Evolutionary conservation across 2,113 vertebrate species (phyloP).

Genomic region (Jacana jacana): DNA sequence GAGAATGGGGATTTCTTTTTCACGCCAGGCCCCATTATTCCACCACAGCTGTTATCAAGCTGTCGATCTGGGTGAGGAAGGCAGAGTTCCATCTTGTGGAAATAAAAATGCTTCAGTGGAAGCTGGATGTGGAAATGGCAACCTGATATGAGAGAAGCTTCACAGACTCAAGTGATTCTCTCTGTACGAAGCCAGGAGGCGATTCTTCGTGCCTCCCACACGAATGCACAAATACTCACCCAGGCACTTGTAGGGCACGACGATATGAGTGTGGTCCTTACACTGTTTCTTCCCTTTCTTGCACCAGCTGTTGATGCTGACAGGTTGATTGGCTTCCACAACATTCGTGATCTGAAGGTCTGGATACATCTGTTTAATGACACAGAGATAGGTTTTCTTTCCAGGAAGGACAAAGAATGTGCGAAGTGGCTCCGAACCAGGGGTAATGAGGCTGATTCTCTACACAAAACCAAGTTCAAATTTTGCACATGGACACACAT

Average conservation of each 20-base stretch:
- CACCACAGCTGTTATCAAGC: slow-evolving; percentile 10
- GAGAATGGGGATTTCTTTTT: slow-evolving; percentile 15
- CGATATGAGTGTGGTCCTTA: slow-evolving; percentile 86
- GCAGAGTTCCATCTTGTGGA: not conserved
- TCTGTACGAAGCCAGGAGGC: not conserved
- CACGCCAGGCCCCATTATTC: not conserved
- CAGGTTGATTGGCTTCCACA: slow-evolving; percentile 90
- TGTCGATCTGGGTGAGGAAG: not conserved
- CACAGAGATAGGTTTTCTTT: not conserved
- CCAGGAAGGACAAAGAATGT: not conserved
- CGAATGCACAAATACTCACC: slow-evolving; percentile 75
- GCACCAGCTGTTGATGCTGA: slow-evolving; percentile 94
- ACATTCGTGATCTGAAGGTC: slow-evolving; percentile 96
- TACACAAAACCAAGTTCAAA: not conserved
- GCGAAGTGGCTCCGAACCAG: not conserved
- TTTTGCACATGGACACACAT: not conserved
- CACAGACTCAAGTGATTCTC: not conserved
- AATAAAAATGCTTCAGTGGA: not conserved
- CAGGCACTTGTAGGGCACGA: slow-evolving; percentile 94
- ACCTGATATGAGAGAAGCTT: not conserved
- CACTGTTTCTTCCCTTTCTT: slow-evolving; percentile 90
- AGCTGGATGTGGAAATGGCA: not conserved
- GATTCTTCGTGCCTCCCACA: not conserved
- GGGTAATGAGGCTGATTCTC: not conserved
- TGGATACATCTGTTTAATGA: slow-evolving; percentile 86